These are phyloP conservation scores for Diarsia brunnea DNA, from an alignment of 2,888 invertebrate genomes.

Conservation along the genomic window DNA sequence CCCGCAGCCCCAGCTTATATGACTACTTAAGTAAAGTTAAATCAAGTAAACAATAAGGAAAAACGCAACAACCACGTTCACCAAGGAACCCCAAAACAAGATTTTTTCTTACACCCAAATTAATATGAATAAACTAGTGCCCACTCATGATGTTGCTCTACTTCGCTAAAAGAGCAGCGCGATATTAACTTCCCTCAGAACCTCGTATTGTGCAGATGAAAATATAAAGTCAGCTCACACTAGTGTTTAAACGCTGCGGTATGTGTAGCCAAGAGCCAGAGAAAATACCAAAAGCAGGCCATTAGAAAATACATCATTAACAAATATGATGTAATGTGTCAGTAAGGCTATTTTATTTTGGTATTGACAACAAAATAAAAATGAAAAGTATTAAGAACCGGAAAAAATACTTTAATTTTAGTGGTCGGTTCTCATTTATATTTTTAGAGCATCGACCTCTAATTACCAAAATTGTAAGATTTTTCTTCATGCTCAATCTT, in stretches of 20 bases:
- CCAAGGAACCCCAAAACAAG: neutral
- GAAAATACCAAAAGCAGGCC: neutral
- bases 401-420: too few relatives aligned
- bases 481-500: neutral
- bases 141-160: neutral
- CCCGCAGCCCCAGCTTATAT: too few relatives aligned
- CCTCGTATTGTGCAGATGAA: conserved; percentile 35
- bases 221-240: conserved; percentile 6
- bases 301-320: neutral
- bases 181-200: conserved; percentile 30
- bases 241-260: conserved; percentile 6
- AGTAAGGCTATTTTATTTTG: too few relatives aligned
- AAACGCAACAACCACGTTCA: neutral
- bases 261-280: neutral
- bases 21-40: neutral
- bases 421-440: neutral
- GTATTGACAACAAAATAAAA: too few relatives aligned
- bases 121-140: conserved; percentile 8
- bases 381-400: too few relatives aligned
- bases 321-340: neutral
- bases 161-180: conserved; percentile 19
- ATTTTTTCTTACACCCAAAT: neutral
- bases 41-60: neutral
- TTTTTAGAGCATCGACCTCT: neutral
- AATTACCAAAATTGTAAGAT: neutral